Percentiles rank a stretch among this genome's conserved stretches.
phyloP scores from a whole-genome alignment of 2,797 vertebrate genomes.

The Enteromius mattozi region DNA sequence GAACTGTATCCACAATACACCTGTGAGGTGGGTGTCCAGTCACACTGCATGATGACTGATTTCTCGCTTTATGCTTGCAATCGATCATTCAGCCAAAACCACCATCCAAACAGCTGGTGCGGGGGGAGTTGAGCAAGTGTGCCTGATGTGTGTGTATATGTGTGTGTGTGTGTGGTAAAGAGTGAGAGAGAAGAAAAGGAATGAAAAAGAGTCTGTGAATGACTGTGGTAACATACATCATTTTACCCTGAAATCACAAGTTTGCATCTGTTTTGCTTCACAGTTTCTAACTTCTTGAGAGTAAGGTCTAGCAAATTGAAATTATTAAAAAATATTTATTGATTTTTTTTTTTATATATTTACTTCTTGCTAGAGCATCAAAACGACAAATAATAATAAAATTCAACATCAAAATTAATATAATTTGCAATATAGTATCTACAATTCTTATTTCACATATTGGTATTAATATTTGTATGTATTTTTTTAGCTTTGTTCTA shows the following conservation, averaged over 20 bases:
- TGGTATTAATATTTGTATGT: constrained; percentile 1
- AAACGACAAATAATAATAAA: not conserved
- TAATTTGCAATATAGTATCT: not conserved
- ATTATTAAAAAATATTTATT: not conserved
- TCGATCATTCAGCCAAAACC: constrained; percentile 42
- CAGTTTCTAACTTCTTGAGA: not conserved
- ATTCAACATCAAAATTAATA: not conserved
- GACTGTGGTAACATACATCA: not conserved
- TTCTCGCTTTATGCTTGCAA: constrained; percentile 38
- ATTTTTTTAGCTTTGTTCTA: not conserved
- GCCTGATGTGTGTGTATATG: not conserved
- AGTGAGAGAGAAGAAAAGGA: not conserved
- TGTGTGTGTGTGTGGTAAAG: not conserved
- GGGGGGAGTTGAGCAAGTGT: constrained; percentile 31
- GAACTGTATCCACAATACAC: constrained; percentile 57
- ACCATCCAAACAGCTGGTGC: constrained; percentile 43
- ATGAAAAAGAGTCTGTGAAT: not conserved
- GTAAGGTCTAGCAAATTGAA: not conserved
- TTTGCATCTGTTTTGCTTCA: not conserved
- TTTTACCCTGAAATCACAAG: constrained; percentile 34
- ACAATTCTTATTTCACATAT: not conserved
- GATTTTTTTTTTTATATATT: not conserved
- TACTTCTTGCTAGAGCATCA: not conserved
- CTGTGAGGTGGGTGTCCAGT: constrained; percentile 52
- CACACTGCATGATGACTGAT: constrained; percentile 44